Evolutionary conservation across 2,113 vertebrate species (phyloP).

Genomic region (Cricetomys ansorgei): DNA sequence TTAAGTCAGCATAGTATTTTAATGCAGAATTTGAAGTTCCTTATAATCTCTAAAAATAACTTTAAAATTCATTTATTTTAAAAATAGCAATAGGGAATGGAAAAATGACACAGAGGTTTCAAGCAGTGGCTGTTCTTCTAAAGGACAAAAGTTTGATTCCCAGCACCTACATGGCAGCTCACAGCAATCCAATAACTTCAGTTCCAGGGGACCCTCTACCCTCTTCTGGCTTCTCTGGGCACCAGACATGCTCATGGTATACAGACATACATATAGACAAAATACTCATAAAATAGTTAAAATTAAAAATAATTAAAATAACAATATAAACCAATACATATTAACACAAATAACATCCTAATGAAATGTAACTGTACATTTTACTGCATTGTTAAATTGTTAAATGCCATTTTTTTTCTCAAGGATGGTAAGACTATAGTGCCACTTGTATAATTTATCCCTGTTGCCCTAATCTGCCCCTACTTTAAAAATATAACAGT

Average conservation of each 20-base stretch:
- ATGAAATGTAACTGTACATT: conserved; percentile 24
- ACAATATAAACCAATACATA: neutral
- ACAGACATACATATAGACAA: neutral
- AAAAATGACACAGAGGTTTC: neutral
- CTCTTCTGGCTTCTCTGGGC: neutral
- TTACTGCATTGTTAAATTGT: conserved; percentile 17
- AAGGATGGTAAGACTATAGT: conserved; percentile 2
- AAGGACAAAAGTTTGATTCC: neutral
- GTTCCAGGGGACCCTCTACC: neutral
- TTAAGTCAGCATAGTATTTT: conserved; percentile 37
- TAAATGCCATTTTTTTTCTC: conserved; percentile 20
- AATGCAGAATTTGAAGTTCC: neutral
- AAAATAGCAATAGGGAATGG: neutral
- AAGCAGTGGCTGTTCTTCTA: neutral
- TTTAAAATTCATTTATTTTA: conserved; percentile 21
- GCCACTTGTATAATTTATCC: neutral
- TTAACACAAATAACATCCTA: conserved; percentile 44
- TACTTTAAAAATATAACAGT: neutral
- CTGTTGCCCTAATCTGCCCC: neutral
- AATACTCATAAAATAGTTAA: neutral
- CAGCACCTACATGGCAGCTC: neutral
- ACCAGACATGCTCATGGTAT: neutral
- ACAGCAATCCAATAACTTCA: neutral
- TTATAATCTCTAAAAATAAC: conserved; percentile 15
- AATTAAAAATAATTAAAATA: neutral